A percentile compares a stretch with the other conserved stretches of the same genome.
phyloP scores from a whole-genome alignment of 2,113 vertebrate genomes.

The Calidris pugnax region DNA sequence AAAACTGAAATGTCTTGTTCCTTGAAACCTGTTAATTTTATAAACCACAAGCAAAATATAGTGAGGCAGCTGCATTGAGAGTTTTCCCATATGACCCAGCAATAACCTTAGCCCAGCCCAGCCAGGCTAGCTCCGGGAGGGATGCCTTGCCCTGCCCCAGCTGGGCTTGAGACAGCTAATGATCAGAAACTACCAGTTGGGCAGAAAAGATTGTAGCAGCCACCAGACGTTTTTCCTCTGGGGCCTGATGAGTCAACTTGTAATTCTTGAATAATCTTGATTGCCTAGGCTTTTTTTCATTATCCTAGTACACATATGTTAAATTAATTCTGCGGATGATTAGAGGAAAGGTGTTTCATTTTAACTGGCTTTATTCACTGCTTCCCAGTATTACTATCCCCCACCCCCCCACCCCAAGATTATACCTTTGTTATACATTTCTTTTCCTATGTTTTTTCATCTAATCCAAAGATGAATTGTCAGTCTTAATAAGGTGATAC shows the following conservation, averaged over 20 bases:
- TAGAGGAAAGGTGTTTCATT: not conserved
- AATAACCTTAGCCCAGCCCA: not conserved
- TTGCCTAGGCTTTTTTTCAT: not conserved
- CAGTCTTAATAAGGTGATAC: not conserved
- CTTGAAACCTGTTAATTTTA: constrained; percentile 58
- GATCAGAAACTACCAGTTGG: constrained; percentile 7
- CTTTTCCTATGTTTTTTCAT: not conserved
- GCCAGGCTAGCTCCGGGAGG: not conserved
- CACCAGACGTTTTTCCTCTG: not conserved
- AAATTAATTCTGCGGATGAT: not conserved
- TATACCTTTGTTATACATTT: not conserved
- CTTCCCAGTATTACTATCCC: not conserved
- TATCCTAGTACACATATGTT: not conserved
- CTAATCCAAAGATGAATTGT: not conserved
- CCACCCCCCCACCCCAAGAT: not conserved
- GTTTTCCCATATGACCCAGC: constrained; percentile 4
- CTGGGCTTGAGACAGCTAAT: not conserved
- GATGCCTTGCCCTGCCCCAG: not conserved
- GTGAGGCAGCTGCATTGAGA: constrained; percentile 41
- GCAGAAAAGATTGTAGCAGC: not conserved
- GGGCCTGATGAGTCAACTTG: not conserved
- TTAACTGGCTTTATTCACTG: not conserved
- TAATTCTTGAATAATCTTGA: constrained; percentile 6
- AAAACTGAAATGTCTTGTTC: constrained; percentile 58
- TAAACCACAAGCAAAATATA: constrained; percentile 55